Percentiles rank a stretch among this genome's conserved stretches.
Conservation (phyloP, 2,113 vertebrate genomes). For the Centropristis striata region DNA sequence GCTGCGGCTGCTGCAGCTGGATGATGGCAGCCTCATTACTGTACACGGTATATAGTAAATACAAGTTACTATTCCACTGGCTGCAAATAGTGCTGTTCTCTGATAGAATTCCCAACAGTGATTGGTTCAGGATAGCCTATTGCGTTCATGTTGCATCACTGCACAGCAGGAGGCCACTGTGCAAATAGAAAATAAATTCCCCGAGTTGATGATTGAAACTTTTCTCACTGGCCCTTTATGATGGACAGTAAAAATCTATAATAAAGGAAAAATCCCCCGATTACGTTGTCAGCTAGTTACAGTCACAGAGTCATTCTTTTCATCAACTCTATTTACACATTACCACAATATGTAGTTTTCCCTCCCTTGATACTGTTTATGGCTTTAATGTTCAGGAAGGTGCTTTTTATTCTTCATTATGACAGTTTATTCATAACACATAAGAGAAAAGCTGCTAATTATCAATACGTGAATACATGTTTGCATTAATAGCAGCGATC, state of each 20-base stretch:
- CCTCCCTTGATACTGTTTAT: not conserved
- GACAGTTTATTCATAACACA: not conserved
- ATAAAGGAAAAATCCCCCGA: not conserved
- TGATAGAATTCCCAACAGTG: not conserved
- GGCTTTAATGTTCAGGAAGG: not conserved
- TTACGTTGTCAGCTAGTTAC: too few species aligned
- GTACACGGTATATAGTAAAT: not conserved
- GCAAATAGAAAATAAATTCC: conserved; percentile 24
- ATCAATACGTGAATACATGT: not conserved
- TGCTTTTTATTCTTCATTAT: not conserved
- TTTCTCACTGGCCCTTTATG: not conserved
- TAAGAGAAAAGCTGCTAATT: not conserved
- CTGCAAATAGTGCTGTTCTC: conserved; percentile 13
- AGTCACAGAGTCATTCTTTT: not conserved
- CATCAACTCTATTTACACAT: not conserved
- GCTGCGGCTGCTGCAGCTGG: not conserved
- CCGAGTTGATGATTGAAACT: not conserved
- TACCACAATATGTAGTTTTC: not conserved
- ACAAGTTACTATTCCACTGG: not conserved
- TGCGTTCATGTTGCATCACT: conserved; percentile 37
- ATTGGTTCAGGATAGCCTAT: not conserved
- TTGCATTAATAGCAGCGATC: not conserved
- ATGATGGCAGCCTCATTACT: not conserved
- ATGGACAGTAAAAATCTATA: not conserved
- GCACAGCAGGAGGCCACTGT: not conserved